These are phyloP conservation scores for Pomatostomus ruficeps DNA, from an alignment of 2,113 vertebrate genomes.

Conservation along the genomic window DNA sequence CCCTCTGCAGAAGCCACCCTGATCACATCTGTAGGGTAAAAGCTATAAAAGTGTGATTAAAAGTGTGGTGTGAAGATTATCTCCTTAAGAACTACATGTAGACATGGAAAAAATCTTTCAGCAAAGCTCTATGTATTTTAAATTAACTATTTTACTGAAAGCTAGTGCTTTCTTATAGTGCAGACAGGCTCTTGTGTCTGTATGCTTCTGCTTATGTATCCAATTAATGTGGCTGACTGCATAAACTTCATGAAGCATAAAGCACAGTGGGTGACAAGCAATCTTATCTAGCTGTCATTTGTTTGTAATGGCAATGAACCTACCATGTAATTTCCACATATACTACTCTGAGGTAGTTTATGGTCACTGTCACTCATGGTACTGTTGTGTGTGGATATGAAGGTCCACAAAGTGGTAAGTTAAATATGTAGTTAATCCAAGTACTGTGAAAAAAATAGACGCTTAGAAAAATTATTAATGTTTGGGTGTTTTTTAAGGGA, in stretches of 20 bases:
- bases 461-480: background rate
- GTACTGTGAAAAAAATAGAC: conserved; percentile 21
- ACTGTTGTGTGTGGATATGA: conserved; percentile 46
- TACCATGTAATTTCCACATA: background rate
- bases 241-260: conserved; percentile 39
- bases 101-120: conserved; percentile 13
- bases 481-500: conserved; percentile 25
- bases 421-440: background rate
- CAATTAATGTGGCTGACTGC: conserved; percentile 5
- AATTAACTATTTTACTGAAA: background rate
- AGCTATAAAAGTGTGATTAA: background rate
- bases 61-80: background rate
- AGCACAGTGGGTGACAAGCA: conserved; percentile 5
- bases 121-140: conserved; percentile 4
- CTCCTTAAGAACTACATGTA: background rate
- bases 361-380: background rate
- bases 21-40: background rate
- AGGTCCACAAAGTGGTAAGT: background rate
- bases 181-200: background rate
- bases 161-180: background rate
- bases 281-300: background rate
- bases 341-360: background rate
- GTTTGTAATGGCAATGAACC: background rate
- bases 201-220: conserved; percentile 25
- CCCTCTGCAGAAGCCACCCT: background rate